Base-by-base conservation (phyloP, 2,888 invertebrate species). In the Tipula helvola region DNA sequence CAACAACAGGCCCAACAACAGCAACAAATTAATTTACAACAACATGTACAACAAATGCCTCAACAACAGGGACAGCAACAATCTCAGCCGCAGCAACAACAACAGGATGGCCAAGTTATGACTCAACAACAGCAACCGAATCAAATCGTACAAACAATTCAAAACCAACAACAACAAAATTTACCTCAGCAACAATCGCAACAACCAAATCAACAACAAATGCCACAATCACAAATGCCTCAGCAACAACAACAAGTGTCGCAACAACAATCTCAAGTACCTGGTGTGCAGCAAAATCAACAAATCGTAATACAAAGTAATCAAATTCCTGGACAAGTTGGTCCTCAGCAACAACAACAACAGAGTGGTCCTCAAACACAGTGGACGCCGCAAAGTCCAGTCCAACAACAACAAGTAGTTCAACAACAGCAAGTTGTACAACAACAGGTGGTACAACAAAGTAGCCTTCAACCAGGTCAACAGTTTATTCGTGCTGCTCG, bases 241-340 rank as follows among this genome's bases (percentile, higher is more conserved):
- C 90, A 89, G 87, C 88, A 87, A 85, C 87, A 87, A 87, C 88
- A 87, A 85, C 87, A 87, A 83, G 93, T 93, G 88, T 93, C 93
- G 87, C 93, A 93, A 91, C 93, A 92, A 0, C 93, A 92, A 88
- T 92, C 92, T 87, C 93, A 93, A 87, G 89, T 88, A 28, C 89
- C 89, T 87, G 88, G 87, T n/a, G 89, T 89, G 85, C 88, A 88
- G 86, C 88, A 88, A 52, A 88, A 88, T n/a, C 86, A 71, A 87
- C 88, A 90, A 87, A 85, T 87, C 47, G 83, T 52, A 16, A 86
- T 83, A 44, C 88, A 88, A 57, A 88, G 88, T 28, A 84, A 71
- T 87, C 88, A 90, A 87, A 18, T 42, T 4, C 13, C 85, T 18
- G 85, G 39, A 10, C 84, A 84, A 84, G 18, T n/a, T 41, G 39